Evolutionary conservation across 2,888 invertebrate species (phyloP).

Genomic region (Brachyptera putata): DNA sequence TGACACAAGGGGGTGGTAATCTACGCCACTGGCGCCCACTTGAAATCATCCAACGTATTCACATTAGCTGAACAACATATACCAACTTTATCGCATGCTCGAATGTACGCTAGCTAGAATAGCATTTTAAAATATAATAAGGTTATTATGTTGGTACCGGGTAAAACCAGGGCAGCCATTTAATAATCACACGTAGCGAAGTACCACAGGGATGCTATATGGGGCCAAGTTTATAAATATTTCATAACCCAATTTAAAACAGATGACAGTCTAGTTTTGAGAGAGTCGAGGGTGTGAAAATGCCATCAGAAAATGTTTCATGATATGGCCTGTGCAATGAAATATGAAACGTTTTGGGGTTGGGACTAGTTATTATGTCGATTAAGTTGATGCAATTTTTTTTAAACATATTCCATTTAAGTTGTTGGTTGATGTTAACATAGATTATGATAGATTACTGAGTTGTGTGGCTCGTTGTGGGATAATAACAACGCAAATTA

Average conservation of each 20-base stretch:
- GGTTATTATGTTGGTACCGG: constrained; percentile 31
- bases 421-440: no score
- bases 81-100: constrained; percentile 18
- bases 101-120: constrained; percentile 25
- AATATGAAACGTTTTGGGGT: no score
- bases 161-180: constrained; percentile 28
- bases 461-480: no score
- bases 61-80: no score
- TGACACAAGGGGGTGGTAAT: no score
- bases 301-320: constrained; percentile 1
- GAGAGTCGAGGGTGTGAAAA: not conserved
- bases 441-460: no score
- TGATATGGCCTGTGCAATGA: no score
- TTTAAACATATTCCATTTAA: no score
- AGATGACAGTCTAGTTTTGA: not conserved
- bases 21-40: no score
- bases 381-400: no score
- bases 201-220: constrained; percentile 3
- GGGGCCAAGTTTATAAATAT: constrained; percentile 26
- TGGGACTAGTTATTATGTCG: no score
- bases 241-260: constrained; percentile 32
- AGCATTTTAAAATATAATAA: constrained; percentile 35
- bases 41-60: constrained; percentile 25
- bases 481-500: no score
- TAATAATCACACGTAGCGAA: constrained; percentile 27